phyloP scores from a whole-genome alignment of 1,140 invertebrate species.

The Scaptomyza graminum region DNA sequence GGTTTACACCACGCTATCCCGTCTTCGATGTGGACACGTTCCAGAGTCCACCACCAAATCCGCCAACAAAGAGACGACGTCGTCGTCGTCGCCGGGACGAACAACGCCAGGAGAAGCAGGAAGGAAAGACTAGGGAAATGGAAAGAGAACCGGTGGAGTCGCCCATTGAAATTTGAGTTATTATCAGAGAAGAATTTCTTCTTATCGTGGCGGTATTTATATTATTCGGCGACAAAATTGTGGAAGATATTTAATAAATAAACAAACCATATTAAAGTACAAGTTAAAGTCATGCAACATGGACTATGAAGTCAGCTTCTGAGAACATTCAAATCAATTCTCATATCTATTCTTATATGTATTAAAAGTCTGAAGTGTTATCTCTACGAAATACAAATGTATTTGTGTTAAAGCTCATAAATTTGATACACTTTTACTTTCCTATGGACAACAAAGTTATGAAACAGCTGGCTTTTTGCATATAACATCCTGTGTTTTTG shows the following conservation, averaged over 20 bases:
- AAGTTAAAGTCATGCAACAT: background rate
- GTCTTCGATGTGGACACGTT: conserved; percentile 76
- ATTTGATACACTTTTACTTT: background rate
- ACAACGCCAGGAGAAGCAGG: conserved; percentile 33
- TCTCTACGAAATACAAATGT: background rate
- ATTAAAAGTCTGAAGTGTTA: background rate
- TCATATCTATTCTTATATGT: too few relatives aligned
- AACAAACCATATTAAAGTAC: conserved; percentile 1
- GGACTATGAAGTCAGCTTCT: too few relatives aligned
- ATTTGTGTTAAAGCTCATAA: background rate
- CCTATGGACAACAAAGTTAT: background rate
- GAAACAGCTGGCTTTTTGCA: background rate
- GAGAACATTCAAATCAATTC: too few relatives aligned
- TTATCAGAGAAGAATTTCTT: conserved; percentile 53
- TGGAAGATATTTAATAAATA: conserved; percentile 18
- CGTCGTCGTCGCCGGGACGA: conserved; percentile 59
- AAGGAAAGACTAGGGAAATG: background rate
- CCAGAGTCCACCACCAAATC: conserved; percentile 70
- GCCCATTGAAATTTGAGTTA: conserved; percentile 64
- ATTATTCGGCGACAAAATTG: conserved; percentile 10
- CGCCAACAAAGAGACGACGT: conserved; percentile 60
- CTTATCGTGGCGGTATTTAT: conserved; percentile 68
- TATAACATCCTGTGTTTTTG: background rate
- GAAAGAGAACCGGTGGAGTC: conserved; percentile 67
- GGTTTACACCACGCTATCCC: conserved; percentile 75